Percentiles rank a stretch among this genome's conserved stretches.
These are phyloP conservation scores for Lycophotia porphyrea DNA, from an alignment of 2,888 invertebrate genomes.

Conservation along the genomic window DNA sequence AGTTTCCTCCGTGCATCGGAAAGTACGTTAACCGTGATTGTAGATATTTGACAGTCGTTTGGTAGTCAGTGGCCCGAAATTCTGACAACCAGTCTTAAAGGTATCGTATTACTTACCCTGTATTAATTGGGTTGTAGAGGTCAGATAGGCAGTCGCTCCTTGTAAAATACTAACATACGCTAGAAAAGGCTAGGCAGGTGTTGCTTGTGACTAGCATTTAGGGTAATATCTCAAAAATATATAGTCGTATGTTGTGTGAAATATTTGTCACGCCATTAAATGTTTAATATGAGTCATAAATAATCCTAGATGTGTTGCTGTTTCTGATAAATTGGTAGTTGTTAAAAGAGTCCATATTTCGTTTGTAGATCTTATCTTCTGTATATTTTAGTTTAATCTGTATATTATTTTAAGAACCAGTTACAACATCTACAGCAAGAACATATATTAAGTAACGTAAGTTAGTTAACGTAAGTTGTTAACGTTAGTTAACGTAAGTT, in stretches of 20 bases:
- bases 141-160: neutral
- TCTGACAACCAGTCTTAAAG: too few species aligned
- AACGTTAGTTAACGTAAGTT: neutral
- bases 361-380: constrained; percentile 35
- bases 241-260: constrained; percentile 16
- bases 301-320: constrained; percentile 17
- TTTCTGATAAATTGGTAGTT: constrained; percentile 34
- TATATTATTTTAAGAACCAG: constrained; percentile 16
- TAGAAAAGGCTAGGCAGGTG: neutral
- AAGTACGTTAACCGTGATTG: too few species aligned
- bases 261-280: constrained; percentile 32
- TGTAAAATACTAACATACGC: neutral
- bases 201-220: neutral
- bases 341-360: constrained; percentile 27
- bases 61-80: too few species aligned
- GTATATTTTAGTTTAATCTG: constrained; percentile 3
- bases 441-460: neutral
- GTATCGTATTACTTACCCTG: neutral
- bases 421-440: neutral
- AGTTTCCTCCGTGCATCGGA: too few species aligned
- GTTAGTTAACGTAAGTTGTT: constrained; percentile 9
- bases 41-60: too few species aligned
- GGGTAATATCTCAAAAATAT: constrained; percentile 2
- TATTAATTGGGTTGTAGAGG: neutral
- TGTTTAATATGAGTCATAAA: constrained; percentile 38